Percentiles rank a stretch among this genome's conserved stretches.
Conservation (phyloP, 2,797 vertebrate genomes). For the Fistularia tabacaria region DNA sequence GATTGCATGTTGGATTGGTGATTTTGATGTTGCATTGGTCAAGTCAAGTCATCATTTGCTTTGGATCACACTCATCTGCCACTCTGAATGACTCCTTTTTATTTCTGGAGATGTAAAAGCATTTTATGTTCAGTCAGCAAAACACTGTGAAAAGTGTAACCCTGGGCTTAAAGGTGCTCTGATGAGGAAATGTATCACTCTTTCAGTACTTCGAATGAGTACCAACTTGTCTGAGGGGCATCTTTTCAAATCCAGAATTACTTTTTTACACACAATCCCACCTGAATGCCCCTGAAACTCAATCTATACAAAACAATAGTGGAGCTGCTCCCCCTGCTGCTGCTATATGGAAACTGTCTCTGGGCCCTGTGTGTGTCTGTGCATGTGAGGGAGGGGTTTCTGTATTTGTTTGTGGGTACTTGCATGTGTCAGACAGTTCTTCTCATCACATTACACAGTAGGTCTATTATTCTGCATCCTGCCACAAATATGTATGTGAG, state of each 20-base stretch:
- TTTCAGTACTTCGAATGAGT: too few relatives aligned
- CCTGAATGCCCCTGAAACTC: conserved; percentile 38
- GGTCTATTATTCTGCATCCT: conserved; percentile 51
- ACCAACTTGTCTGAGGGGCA: conserved; percentile 3
- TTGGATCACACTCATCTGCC: too few relatives aligned
- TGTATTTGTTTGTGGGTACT: conserved; percentile 14
- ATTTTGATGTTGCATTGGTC: too few relatives aligned
- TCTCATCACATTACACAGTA: conserved; percentile 47
- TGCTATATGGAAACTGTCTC: conserved; percentile 77
- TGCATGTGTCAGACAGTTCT: conserved; percentile 15
- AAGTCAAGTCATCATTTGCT: too few relatives aligned
- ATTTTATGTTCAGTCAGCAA: too few relatives aligned
- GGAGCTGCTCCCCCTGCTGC: conserved; percentile 98
- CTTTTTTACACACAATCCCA: conserved; percentile 15
- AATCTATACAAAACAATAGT: conserved; percentile 82
- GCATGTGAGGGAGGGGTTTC: conserved; percentile 11
- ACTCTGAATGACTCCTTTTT: too few relatives aligned
- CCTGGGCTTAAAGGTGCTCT: too few relatives aligned
- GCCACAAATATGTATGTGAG: conserved; percentile 63
- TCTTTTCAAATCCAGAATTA: not conserved
- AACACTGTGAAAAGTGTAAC: too few relatives aligned
- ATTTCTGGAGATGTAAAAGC: too few relatives aligned
- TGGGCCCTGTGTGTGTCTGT: conserved; percentile 24
- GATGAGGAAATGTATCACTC: too few relatives aligned
- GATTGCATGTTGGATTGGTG: too few relatives aligned